Base-by-base conservation (phyloP, 2,113 vertebrate genomes). In the cat (Felis catus) region DNA sequence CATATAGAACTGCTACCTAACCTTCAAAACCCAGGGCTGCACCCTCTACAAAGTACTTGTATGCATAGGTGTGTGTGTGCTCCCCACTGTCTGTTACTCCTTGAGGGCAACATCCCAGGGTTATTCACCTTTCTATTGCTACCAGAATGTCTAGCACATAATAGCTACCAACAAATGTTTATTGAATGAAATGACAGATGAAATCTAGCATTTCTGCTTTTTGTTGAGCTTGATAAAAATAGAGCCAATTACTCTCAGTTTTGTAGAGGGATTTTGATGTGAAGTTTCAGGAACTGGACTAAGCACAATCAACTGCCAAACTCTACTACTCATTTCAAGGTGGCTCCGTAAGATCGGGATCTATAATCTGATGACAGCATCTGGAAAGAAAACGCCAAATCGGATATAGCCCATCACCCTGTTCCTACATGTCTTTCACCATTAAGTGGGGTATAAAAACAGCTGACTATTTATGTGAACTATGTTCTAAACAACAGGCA, bases 391-490 rank as follows among this genome's bases (percentile, higher is more conserved):
- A 97, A 95, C 94, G 1, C 13, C 63, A 36, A 86, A 86, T 68
- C 2, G 25, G 9, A 91, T 89, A 70, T 1, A 63, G 18, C 6
- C 19, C 36, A 79, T 71, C 70, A 93, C 31, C 13, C 84, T 74
- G 39, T 45, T 92, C 89, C 29, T 55, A 3, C 45, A 51, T 36
- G 61, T 51, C 61, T 89, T 95, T 97, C 33, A 80, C 3, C 19
- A n/a, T 6, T 25, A 73, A 93, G 9, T 18, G 3, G 81, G 48
- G 31, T 74, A 93, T 70, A 29, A 88, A 58, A 97, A 81, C 6
- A 96, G 23, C 33, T 27, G 39, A 16, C 41, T 90, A 94, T 90
- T 94, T 97, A 27, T 84, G 91, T 96, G 82, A 93, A 82, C n/a
- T n/a, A 45, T 87, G 58, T 71, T 68, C 58, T 82, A 94, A 92